A percentile compares a stretch with the other conserved stretches of the same genome.
phyloP scores from a whole-genome alignment of 1,140 invertebrate genomes.

The Tetraneura akinire region DNA sequence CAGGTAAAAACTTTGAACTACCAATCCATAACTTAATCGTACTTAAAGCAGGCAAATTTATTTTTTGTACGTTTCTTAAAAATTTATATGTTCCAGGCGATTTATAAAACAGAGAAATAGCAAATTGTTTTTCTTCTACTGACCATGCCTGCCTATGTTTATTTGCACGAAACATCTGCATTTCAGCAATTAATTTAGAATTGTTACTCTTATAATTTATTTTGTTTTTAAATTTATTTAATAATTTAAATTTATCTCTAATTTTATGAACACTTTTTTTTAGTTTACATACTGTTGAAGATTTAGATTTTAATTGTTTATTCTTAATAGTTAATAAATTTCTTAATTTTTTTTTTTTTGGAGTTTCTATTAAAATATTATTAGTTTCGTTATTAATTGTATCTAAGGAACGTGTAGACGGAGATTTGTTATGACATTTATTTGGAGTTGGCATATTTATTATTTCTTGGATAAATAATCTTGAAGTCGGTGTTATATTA shows the following conservation, averaged over 20 bases:
- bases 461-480: too few species aligned
- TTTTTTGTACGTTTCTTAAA: slow-evolving; percentile 6
- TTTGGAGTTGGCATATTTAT: too few species aligned
- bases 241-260: background rate
- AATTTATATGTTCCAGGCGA: slow-evolving; percentile 4
- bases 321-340: background rate
- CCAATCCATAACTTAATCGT: background rate
- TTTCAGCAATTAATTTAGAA: background rate
- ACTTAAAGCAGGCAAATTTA: background rate
- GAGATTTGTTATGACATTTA: too few species aligned
- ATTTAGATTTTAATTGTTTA: slow-evolving; percentile 2
- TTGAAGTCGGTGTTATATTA: too few species aligned
- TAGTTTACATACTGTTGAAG: background rate
- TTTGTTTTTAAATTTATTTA: slow-evolving; percentile 2
- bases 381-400: too few species aligned
- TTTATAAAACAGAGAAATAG: background rate
- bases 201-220: background rate
- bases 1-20: slow-evolving; percentile 14
- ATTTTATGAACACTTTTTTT: background rate
- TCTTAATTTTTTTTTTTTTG: background rate
- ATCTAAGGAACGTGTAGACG: too few species aligned
- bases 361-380: background rate
- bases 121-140: background rate
- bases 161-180: background rate
- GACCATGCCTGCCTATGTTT: background rate